Evolutionary conservation across 2,888 invertebrate genomes (phyloP).

Genomic region (Dasysyrphus tricinctus): DNA sequence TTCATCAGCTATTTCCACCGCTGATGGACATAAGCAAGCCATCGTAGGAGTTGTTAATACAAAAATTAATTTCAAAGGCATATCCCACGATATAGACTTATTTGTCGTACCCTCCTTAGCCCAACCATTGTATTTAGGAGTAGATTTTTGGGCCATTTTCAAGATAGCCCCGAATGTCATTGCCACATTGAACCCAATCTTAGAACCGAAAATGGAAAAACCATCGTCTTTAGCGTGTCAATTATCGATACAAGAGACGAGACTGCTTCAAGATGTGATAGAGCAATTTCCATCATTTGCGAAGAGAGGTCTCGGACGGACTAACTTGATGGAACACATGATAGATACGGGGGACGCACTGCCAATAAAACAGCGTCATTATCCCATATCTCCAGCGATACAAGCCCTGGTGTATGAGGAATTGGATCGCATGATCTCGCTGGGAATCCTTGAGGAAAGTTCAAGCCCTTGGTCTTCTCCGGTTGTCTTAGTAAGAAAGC

Average conservation of each 20-base stretch:
- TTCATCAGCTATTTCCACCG: neutral
- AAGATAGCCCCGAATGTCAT: neutral
- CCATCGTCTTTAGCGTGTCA: neutral
- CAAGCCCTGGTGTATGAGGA: too few relatives aligned
- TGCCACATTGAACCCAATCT: neutral
- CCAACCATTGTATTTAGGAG: neutral
- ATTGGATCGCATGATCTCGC: conserved; percentile 66
- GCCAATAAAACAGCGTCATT: too few relatives aligned
- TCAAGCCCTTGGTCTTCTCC: too few relatives aligned
- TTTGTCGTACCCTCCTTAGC: neutral
- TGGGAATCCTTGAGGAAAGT: too few relatives aligned
- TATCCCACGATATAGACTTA: neutral
- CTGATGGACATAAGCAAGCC: neutral
- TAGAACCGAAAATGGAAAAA: neutral
- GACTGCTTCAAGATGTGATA: neutral
- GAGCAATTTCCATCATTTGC: neutral
- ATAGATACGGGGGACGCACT: conserved; percentile 1
- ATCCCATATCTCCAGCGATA: too few relatives aligned
- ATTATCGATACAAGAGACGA: neutral
- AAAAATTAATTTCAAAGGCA: neutral
- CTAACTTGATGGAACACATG: neutral
- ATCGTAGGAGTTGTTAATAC: neutral
- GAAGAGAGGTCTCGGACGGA: neutral
- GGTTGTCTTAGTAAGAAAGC: too few relatives aligned
- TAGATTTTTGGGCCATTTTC: neutral